Percentiles rank a stretch among this genome's conserved stretches.
phyloP scores from a whole-genome alignment of 2,113 vertebrate genomes.

The Pelecanoides urinatrix region DNA sequence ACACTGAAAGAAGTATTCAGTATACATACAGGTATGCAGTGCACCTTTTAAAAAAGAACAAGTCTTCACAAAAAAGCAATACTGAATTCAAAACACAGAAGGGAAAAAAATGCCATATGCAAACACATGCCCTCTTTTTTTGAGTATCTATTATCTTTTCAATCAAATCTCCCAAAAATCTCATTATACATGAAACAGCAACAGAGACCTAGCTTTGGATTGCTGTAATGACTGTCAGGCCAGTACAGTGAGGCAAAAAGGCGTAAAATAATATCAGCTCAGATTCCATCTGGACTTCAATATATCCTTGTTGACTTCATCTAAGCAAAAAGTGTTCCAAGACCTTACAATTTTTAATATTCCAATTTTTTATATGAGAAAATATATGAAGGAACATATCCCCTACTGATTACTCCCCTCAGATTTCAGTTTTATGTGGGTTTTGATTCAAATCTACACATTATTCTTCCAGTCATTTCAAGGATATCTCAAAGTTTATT shows the following conservation, averaged over 20 bases:
- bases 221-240: neutral
- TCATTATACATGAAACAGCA: neutral
- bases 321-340: neutral
- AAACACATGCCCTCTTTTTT: neutral
- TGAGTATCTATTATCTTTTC: neutral
- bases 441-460: neutral
- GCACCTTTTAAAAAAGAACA: neutral
- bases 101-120: neutral
- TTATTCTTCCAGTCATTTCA: neutral
- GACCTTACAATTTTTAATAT: neutral
- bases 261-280: neutral
- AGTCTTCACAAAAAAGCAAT: neutral
- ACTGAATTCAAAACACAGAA: neutral
- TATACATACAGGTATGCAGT: neutral
- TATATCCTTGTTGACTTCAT: neutral
- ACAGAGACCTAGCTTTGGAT: neutral
- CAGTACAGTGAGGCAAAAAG: neutral
- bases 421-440: neutral
- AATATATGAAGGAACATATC: neutral
- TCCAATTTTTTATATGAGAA: neutral
- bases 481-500: neutral
- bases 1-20: neutral
- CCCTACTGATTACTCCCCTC: neutral
- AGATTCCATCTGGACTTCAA: neutral
- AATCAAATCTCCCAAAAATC: neutral